A percentile compares a stretch with the other conserved stretches of the same genome.
Evolutionary conservation across 2,113 vertebrate genomes (phyloP).

Genomic region (Phrynosoma blainvillii): DNA sequence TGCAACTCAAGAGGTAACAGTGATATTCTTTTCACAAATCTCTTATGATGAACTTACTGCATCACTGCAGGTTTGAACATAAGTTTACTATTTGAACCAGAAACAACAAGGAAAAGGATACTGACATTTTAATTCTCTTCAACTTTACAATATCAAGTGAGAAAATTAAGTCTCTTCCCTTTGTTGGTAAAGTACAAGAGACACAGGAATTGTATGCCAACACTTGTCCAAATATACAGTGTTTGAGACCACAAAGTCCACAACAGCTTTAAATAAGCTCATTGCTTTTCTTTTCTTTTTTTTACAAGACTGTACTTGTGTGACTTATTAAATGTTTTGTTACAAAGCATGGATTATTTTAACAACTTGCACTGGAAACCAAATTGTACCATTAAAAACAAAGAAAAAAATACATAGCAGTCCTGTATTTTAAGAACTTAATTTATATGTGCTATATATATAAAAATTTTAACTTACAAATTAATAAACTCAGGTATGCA

Average conservation of each 20-base stretch:
- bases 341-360: too few species aligned
- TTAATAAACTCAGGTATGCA: neutral
- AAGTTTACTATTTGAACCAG: constrained; percentile 18
- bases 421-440: constrained; percentile 32
- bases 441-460: neutral
- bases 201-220: neutral
- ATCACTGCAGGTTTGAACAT: constrained; percentile 19
- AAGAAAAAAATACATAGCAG: constrained; percentile 26
- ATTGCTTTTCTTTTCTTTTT: neutral
- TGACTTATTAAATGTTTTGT: constrained; percentile 30
- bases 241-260: neutral
- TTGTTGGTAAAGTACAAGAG: neutral
- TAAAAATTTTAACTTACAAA: neutral
- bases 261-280: constrained; percentile 46
- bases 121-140: constrained; percentile 17
- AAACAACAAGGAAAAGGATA: neutral
- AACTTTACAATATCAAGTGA: rapidly evolving
- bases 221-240: constrained; percentile 26
- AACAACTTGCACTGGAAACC: constrained; percentile 2
- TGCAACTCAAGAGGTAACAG: neutral
- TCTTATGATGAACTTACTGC: neutral
- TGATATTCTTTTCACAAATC: neutral
- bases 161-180: constrained; percentile 13
- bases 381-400: constrained; percentile 49
- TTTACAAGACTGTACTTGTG: constrained; percentile 17